Base-by-base conservation (phyloP, 1,140 invertebrate species). In the Caenorhabditis briggsae region DNA sequence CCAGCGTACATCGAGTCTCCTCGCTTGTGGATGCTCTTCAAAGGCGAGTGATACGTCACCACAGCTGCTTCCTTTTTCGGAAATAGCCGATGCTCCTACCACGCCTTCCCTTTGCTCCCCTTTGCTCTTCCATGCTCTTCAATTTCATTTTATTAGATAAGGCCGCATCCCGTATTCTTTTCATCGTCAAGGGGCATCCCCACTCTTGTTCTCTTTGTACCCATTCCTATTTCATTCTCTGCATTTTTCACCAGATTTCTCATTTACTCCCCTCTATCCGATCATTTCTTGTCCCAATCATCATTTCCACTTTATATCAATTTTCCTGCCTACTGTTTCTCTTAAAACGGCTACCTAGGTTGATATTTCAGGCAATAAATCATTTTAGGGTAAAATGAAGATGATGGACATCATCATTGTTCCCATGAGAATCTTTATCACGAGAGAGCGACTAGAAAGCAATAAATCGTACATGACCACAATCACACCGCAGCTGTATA, bases 21-120 rank as follows among this genome's bases (percentile, higher is more conserved):
- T 46, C 90, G 91, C 25, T 89, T 91, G 20, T 91, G 91, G 90
- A 88, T 91, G 43, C 86, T 91, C 86, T 91, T 90, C 90, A 91
- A 91, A 86, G 91, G 91, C 2, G 91, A 91, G 25, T 91, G 58
- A 88, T 11, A 61, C 23, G 23, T 58, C 20, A 61, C 25, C 20
- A 61, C 59, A 61, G 20, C 23, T 61, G 20, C 20, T 61, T 23
- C 20, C 5, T 25, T 33, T 61, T 61, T 61, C n/a, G 20, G 56
- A n/a, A 58, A 64, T 64, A 9, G 9, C 41, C 18, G 65, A 12
- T 70, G 7, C 25, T 70, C 18, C 20, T 12, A 78, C 70, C 70
- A 78, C 70, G 46, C 23, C 53, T 56, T 56, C 53, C 16, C 5
- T 61, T 83, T 83, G 33, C 55, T 48, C 41, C 43, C 33, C 33